Conservation (phyloP, 2,888 invertebrate genomes). For the Mongoloraphidia duomilia region DNA sequence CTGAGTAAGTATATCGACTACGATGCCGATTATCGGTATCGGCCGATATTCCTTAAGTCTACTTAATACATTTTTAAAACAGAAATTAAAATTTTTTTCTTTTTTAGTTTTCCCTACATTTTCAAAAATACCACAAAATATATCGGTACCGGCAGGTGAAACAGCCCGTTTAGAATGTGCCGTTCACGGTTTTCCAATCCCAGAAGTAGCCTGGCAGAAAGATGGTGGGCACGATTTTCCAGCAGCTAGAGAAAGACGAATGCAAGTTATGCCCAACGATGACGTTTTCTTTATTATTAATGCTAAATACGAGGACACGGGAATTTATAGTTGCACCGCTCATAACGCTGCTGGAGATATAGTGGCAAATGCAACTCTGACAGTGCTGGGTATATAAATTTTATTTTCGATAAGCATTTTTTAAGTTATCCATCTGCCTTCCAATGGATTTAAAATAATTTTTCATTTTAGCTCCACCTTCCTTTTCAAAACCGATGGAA, state of each 20-base stretch:
- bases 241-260: conserved; percentile 81
- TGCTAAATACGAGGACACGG: conserved; percentile 77
- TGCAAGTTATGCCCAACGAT: conserved; percentile 85
- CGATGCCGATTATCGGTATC: conserved; percentile 2
- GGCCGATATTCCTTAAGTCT: background rate
- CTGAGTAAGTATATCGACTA: conserved; percentile 42
- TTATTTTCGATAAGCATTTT: background rate
- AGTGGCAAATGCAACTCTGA: conserved; percentile 72
- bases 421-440: background rate
- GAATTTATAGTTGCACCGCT: conserved; percentile 87
- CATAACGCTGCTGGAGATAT: conserved; percentile 79
- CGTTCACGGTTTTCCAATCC: conserved; percentile 75
- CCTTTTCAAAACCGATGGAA: conserved; percentile 73
- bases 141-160: conserved; percentile 71
- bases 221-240: conserved; percentile 91
- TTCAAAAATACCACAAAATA: conserved; percentile 67
- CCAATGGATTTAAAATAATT: background rate
- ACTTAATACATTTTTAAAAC: background rate
- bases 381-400: conserved; percentile 44
- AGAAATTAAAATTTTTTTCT: conserved; percentile 6
- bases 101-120: conserved; percentile 69
- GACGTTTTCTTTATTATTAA: conserved; percentile 87
- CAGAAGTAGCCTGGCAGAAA: conserved; percentile 82
- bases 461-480: conserved; percentile 56
- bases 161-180: conserved; percentile 83